These are phyloP conservation scores for Coelinius sp. DNA, from an alignment of 2,888 invertebrate genomes.

Conservation along the genomic window DNA sequence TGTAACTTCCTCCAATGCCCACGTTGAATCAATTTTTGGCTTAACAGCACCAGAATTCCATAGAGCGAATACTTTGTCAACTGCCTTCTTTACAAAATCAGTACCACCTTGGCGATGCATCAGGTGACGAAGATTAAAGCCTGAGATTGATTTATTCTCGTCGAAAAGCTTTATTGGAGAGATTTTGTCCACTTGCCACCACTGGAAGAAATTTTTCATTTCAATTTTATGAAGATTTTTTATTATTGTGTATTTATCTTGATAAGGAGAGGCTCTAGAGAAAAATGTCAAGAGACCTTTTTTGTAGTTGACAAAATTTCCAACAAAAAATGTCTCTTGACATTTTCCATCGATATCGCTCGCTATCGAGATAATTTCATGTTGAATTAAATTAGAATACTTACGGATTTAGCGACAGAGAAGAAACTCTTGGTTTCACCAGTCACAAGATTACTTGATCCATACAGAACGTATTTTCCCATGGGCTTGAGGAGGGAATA, in stretches of 20 bases:
- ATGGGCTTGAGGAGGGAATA: conserved; percentile 87
- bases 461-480: conserved; percentile 91
- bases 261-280: no score
- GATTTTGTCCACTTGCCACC: conserved; percentile 95
- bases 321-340: no score
- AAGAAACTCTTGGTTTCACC: conserved; percentile 94
- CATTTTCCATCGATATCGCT: conserved; percentile 18
- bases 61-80: conserved; percentile 81
- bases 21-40: conserved; percentile 87
- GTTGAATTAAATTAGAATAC: conserved; percentile 68
- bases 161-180: conserved; percentile 90
- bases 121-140: conserved; percentile 87
- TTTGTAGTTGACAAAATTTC: no score
- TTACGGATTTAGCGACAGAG: conserved; percentile 90
- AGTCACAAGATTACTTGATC: conserved; percentile 89
- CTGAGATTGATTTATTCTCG: conserved; percentile 88
- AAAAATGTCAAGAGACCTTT: no score
- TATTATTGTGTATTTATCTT: no score
- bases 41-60: conserved; percentile 86
- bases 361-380: no score
- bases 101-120: conserved; percentile 84
- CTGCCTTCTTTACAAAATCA: conserved; percentile 79
- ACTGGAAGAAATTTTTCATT: conserved; percentile 72
- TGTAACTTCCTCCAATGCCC: conserved; percentile 89
- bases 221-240: neutral